phyloP scores from a whole-genome alignment of 1,140 invertebrate species.

The Ericerus pela region DNA sequence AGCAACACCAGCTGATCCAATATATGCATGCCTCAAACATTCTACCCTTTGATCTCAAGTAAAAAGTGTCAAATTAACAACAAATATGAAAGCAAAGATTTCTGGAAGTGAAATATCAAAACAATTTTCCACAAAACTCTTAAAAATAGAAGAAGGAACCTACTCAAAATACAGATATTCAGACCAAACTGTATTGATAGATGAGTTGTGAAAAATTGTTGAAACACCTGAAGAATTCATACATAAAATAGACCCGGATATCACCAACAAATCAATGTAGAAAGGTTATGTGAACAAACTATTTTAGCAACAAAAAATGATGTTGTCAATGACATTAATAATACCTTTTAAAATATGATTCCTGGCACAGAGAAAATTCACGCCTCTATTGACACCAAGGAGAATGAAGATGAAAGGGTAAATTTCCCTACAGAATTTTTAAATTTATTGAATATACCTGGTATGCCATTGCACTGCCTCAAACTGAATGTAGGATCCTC shows the following conservation, averaged over 20 bases:
- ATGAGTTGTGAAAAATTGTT: too few species aligned
- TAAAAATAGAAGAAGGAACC: background rate
- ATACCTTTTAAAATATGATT: background rate
- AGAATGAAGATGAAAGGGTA: background rate
- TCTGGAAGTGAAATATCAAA: too few species aligned
- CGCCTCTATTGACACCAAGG: background rate
- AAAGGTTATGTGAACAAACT: background rate
- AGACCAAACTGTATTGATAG: too few species aligned
- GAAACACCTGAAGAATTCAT: too few species aligned
- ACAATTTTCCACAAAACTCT: background rate
- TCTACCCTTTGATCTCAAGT: constrained; percentile 30
- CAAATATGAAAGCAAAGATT: too few species aligned
- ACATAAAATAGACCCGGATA: too few species aligned
- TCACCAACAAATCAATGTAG: too few species aligned
- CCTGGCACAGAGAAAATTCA: background rate
- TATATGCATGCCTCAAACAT: constrained; percentile 33
- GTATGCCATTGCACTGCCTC: background rate
- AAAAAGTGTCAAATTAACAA: constrained; percentile 15
- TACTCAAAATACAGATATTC: too few species aligned
- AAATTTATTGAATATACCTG: constrained; percentile 4
- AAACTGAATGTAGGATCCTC: background rate
- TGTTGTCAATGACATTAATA: background rate
- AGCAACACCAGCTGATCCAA: constrained; percentile 31
- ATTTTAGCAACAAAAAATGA: constrained; percentile 3
- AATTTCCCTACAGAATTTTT: constrained; percentile 9